Evolutionary conservation across 2,113 vertebrate species (phyloP).

Genomic region (Dipodomys ordii): DNA sequence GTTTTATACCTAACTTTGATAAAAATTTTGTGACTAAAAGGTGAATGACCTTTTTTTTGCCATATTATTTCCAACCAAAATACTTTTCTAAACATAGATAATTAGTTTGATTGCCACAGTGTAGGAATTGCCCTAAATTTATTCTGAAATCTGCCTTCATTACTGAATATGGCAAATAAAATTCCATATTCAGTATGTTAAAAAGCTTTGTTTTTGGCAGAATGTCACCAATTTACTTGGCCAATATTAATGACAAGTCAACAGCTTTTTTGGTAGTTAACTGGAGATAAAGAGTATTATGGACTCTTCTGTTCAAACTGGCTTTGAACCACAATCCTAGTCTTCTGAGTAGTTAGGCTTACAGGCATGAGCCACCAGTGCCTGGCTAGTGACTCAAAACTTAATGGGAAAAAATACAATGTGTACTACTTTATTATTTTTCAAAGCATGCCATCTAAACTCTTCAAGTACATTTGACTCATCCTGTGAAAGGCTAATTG

Average conservation of each 20-base stretch:
- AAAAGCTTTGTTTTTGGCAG: not conserved
- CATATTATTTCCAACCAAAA: not conserved
- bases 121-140: not conserved
- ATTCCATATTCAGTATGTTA: too few species aligned
- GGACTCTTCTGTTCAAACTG: too few species aligned
- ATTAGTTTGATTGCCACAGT: not conserved
- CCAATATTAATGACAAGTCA: not conserved
- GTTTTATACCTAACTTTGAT: not conserved
- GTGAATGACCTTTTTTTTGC: not conserved
- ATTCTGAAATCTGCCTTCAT: not conserved
- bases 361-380: too few species aligned
- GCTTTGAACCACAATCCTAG: too few species aligned
- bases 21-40: conserved; percentile 28
- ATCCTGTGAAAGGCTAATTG: not conserved
- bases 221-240: not conserved
- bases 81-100: not conserved
- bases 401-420: not conserved
- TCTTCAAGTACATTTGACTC: not conserved
- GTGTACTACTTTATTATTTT: not conserved
- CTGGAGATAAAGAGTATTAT: too few species aligned
- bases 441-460: not conserved
- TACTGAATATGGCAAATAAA: too few species aligned
- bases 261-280: not conserved
- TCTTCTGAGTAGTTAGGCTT: too few species aligned
- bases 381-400: too few species aligned